Conservation (phyloP, 2,113 vertebrate genomes). For the Perca fluviatilis region DNA sequence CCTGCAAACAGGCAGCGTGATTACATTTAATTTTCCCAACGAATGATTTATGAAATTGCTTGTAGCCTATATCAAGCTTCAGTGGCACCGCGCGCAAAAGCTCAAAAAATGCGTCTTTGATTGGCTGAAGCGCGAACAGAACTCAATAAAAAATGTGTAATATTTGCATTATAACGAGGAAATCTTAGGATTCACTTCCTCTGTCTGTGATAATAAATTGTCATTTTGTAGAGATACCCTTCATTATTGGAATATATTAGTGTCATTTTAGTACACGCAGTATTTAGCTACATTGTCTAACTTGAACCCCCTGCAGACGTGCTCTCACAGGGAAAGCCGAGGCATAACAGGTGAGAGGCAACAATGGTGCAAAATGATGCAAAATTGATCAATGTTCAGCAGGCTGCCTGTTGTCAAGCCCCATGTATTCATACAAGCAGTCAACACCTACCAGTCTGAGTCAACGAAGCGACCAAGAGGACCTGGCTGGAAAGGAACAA, state of each 20-base stretch:
- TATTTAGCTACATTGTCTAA: background rate
- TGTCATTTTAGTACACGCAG: background rate
- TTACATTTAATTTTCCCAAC: conserved; percentile 41
- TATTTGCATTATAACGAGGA: background rate
- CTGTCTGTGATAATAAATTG: background rate
- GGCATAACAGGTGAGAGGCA: conserved; percentile 73
- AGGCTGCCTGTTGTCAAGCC: conserved; percentile 43
- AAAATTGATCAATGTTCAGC: conserved; percentile 42
- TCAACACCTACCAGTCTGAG: conserved; percentile 75
- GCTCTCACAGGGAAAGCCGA: conserved; percentile 8
- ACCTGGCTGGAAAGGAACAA: conserved; percentile 74
- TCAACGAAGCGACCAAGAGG: conserved; percentile 61
- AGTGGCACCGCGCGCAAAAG: conserved; percentile 11
- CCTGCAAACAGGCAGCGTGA: conserved; percentile 6
- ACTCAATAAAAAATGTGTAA: background rate
- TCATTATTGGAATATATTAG: background rate
- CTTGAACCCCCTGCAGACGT: conserved; percentile 11
- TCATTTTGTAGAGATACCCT: background rate
- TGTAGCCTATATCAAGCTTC: conserved; percentile 25
- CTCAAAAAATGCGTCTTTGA: background rate
- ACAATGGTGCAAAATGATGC: conserved; percentile 53
- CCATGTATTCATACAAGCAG: conserved; percentile 23
- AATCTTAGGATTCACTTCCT: background rate
- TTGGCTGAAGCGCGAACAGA: background rate
- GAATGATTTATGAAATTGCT: conserved; percentile 43